Evolutionary conservation across 1,140 invertebrate genomes (phyloP), one percentile per base, ranked within the genome.

Genomic region (Eupeodes corollae): DNA sequence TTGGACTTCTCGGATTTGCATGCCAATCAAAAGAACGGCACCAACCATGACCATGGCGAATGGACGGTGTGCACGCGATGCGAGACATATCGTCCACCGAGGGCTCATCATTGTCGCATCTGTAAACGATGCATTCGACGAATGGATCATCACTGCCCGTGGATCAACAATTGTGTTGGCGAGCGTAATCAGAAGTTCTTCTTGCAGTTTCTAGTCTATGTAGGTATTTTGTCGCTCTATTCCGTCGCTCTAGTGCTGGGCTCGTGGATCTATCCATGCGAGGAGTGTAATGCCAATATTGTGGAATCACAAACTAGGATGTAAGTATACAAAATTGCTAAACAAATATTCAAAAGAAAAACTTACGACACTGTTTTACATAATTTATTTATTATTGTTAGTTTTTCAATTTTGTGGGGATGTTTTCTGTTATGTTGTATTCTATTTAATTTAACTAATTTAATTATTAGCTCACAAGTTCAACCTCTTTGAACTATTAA

Each of bases 141-240:
- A 59, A 91, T 93, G 88, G 90, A 94, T 70, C 90, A 93, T 72
- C 90, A 92, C 70, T 93, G 65, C 71, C 75, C 52, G 53, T 86
- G 86, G 88, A 89, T 92, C 33, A 93, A 94, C 63, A 94, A 94
- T 69, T 94, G 91, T 71, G 89, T 94, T 31, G 91, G 91, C 40
- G 89, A 94, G 70, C 79, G 83, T 57, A 94, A 94, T 75, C 90
- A 94, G 72, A 93, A 91, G 65, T 94, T 86, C 72, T 94, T 94
- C 65, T 80, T 94, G 54, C 90, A 93, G 66, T 94, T 94, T 73
- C 73, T 94, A 42, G 77, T 92, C n/a, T 85, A 83, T 61, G 81
- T 85, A 46, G 80, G 79, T 54, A 63, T 77, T 16, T 64, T 86
- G 39, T 75, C 78, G 12, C 52, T 77, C 1, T 90, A 88, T 68